These are phyloP conservation scores for Leuciscus waleckii DNA, from an alignment of 2,797 vertebrate species.

Conservation along the genomic window DNA sequence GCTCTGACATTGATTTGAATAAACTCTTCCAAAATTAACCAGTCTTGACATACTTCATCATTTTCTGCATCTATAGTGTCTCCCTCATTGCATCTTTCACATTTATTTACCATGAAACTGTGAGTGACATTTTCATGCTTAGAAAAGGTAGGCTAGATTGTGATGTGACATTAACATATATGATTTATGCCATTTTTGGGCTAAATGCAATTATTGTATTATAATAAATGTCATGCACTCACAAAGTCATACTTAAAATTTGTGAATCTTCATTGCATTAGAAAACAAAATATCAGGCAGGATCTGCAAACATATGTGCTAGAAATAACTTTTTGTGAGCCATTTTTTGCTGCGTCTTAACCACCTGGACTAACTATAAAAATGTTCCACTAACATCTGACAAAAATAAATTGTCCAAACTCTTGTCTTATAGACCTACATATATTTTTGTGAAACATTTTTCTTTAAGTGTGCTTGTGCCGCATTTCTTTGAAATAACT, in stretches of 20 bases:
- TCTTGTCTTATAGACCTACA: neutral
- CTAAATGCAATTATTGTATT: neutral
- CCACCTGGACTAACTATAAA: neutral
- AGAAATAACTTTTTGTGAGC: neutral
- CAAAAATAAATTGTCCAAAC: neutral
- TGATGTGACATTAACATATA: neutral
- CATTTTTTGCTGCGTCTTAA: neutral
- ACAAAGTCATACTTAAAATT: neutral
- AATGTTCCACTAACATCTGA: neutral
- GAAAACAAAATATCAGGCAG: neutral
- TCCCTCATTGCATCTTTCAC: constrained; percentile 22
- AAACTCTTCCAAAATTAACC: constrained; percentile 85
- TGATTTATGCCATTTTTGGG: neutral
- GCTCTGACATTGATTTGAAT: constrained; percentile 75
- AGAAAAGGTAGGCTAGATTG: neutral
- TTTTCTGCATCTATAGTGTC: constrained; percentile 64
- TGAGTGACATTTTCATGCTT: neutral
- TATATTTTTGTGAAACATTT: too few species aligned
- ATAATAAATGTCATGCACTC: neutral
- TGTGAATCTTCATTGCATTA: neutral
- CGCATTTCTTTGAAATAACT: neutral
- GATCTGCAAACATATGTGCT: neutral
- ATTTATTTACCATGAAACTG: neutral
- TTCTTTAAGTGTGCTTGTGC: too few species aligned
- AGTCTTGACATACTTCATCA: constrained; percentile 64